Conservation (phyloP, 2,113 vertebrate species). For the Gallinago jamesoni region DNA sequence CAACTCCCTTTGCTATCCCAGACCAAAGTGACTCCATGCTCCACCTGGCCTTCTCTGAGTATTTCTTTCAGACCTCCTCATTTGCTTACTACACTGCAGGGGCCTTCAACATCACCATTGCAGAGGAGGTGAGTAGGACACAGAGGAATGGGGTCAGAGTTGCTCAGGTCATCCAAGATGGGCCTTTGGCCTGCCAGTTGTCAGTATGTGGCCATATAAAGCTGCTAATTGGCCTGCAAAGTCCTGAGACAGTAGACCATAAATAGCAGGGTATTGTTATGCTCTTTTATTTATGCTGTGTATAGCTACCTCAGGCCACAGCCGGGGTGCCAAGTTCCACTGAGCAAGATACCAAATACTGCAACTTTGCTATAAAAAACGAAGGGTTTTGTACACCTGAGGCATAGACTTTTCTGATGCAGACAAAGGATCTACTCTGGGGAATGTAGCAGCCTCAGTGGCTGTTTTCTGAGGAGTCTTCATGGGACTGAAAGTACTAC, state of each 20-base stretch:
- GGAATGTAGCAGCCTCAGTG: background rate
- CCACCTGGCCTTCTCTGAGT: slow-evolving; percentile 69
- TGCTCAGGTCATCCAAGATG: background rate
- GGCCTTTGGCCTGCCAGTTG: background rate
- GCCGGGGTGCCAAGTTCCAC: background rate
- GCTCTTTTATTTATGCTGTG: background rate
- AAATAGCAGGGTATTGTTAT: background rate
- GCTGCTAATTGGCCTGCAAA: background rate
- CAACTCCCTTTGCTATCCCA: slow-evolving; percentile 53
- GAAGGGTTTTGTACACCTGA: background rate
- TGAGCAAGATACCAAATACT: background rate
- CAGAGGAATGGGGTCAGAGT: background rate
- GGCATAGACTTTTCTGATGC: background rate
- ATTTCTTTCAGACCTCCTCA: slow-evolving; percentile 69
- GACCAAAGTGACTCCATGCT: slow-evolving; percentile 65
- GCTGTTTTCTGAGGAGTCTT: background rate
- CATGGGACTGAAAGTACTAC: background rate
- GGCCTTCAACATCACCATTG: slow-evolving; percentile 64
- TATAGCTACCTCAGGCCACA: background rate
- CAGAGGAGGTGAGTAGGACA: slow-evolving; percentile 66
- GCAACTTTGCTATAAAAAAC: background rate
- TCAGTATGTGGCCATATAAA: background rate
- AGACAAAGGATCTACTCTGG: background rate
- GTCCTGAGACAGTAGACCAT: background rate
- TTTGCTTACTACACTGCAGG: slow-evolving; percentile 68